Conservation (phyloP, 2,797 vertebrate genomes). For the Pipistrellus pygmaeus region DNA sequence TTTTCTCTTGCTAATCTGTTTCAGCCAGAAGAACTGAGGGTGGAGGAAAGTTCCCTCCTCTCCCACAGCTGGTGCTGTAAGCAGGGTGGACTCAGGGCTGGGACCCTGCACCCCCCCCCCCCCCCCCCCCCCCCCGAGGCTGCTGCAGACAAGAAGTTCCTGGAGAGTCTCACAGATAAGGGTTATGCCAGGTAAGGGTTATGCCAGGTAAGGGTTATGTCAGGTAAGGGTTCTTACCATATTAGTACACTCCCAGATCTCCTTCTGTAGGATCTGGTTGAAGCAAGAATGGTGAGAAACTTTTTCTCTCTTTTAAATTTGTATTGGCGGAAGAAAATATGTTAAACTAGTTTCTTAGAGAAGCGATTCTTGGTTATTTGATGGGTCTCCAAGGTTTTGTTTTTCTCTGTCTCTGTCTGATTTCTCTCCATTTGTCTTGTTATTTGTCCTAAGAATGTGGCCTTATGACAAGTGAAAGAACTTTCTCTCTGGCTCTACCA, state of each 20-base stretch:
- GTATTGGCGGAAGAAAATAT: background rate
- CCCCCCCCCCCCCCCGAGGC: background rate
- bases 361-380: background rate
- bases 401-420: background rate
- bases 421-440: background rate
- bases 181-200: background rate
- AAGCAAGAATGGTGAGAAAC: background rate
- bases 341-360: background rate
- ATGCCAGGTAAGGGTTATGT: background rate
- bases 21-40: background rate
- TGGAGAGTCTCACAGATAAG: background rate
- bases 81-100: background rate
- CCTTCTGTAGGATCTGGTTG: background rate
- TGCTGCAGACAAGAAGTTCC: background rate
- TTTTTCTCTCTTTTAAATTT: background rate
- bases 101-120: too few relatives aligned
- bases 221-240: background rate
- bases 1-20: background rate
- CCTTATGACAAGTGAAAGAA: background rate
- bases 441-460: background rate
- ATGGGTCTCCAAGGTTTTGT: background rate
- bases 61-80: too few relatives aligned
- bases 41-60: background rate
- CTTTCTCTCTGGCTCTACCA: background rate
- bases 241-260: background rate